phyloP scores from a whole-genome alignment of 2,797 vertebrate species.

The Bryconaethiops microstoma region DNA sequence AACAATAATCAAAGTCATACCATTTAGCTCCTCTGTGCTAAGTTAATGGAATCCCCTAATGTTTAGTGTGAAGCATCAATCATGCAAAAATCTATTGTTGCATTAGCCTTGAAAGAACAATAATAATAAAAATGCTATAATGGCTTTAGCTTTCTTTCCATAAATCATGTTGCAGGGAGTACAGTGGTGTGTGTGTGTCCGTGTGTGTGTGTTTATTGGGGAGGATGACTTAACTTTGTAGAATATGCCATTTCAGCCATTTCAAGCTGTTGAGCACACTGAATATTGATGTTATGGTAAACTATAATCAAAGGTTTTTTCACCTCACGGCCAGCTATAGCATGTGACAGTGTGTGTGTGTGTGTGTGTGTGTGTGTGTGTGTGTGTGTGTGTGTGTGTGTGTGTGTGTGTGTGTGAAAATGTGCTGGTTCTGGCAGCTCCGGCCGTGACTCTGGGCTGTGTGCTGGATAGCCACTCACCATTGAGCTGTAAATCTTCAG shows the following conservation, averaged over 20 bases:
- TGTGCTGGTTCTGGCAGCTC: constrained; percentile 74
- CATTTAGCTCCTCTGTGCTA: constrained; percentile 85
- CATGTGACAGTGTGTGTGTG: constrained; percentile 60
- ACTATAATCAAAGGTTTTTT: constrained; percentile 71
- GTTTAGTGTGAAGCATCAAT: constrained; percentile 86
- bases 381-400: constrained; percentile 46
- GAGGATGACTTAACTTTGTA: constrained; percentile 76
- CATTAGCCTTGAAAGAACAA: constrained; percentile 89
- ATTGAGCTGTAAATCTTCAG: constrained; percentile 76
- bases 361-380: constrained; percentile 22
- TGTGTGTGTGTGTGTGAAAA: constrained; percentile 59
- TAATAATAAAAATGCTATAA: constrained; percentile 89
- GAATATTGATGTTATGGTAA: constrained; percentile 81
- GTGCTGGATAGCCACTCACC: constrained; percentile 79
- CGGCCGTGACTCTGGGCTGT: constrained; percentile 71
- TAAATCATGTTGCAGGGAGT: constrained; percentile 76
- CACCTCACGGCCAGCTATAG: constrained; percentile 50
- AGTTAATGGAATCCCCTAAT: constrained; percentile 87
- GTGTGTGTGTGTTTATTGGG: constrained; percentile 54
- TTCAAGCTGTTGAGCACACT: constrained; percentile 74
- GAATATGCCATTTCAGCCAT: constrained; percentile 78
- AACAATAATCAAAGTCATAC: constrained; percentile 83
- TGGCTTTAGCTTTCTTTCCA: constrained; percentile 84
- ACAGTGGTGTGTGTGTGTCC: constrained; percentile 54
- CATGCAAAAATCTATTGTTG: constrained; percentile 88